Conservation (phyloP, 2,888 invertebrate species). For the Drosophila flavopinicola region DNA sequence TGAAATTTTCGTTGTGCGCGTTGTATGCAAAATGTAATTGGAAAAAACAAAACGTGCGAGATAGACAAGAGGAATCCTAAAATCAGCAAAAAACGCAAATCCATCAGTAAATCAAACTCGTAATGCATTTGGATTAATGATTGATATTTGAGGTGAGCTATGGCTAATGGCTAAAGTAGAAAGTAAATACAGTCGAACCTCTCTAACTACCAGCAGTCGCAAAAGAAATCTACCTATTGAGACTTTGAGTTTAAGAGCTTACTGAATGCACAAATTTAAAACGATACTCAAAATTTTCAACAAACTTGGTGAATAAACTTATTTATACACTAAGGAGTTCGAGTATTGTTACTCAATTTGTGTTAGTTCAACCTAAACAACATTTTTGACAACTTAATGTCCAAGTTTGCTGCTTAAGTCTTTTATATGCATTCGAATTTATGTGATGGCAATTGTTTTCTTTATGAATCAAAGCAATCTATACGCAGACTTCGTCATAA, state of each 20-base stretch:
- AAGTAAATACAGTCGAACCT: conserved; percentile 3
- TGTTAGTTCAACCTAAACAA: no score
- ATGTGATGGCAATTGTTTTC: not conserved
- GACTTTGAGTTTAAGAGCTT: no score
- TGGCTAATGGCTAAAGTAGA: conserved; percentile 33
- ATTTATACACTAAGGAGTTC: no score
- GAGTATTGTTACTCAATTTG: no score
- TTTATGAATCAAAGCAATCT: no score
- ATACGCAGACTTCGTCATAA: not conserved
- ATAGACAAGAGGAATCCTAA: conserved; percentile 26
- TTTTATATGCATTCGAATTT: conserved; percentile 7
- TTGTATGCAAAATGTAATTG: conserved; percentile 61
- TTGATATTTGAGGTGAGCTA: conserved; percentile 47
- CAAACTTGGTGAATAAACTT: no score
- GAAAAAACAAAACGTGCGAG: conserved; percentile 61
- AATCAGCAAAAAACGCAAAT: conserved; percentile 18
- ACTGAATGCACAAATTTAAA: no score
- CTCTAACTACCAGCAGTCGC: no score
- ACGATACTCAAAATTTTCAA: no score
- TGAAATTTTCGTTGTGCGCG: conserved; percentile 53
- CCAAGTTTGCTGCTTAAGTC: conserved; percentile 14
- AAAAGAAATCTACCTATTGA: no score
- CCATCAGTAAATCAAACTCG: conserved; percentile 34
- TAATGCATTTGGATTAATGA: conserved; percentile 47
- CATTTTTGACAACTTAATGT: not conserved